These are phyloP conservation scores for Myotis planiceps DNA, from an alignment of 2,797 vertebrate species.

Conservation along the genomic window DNA sequence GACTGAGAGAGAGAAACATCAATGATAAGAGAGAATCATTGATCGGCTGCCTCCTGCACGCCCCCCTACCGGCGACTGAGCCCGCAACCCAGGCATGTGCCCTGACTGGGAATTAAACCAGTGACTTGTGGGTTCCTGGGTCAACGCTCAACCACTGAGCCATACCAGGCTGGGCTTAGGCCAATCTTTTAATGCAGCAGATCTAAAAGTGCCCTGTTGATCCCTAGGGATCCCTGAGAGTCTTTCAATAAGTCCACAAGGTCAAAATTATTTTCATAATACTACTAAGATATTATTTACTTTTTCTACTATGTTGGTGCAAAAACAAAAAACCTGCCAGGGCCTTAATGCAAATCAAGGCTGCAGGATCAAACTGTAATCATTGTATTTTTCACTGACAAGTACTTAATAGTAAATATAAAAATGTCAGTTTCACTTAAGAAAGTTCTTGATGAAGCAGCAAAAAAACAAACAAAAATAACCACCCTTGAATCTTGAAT, in stretches of 20 bases:
- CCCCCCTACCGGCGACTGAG: too few relatives aligned
- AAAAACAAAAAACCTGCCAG: neutral
- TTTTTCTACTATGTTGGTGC: neutral
- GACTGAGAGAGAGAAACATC: too few relatives aligned
- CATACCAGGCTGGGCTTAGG: neutral
- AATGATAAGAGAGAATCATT: too few relatives aligned
- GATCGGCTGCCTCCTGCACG: too few relatives aligned
- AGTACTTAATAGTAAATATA: neutral
- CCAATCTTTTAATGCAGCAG: neutral
- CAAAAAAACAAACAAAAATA: neutral
- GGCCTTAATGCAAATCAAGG: neutral
- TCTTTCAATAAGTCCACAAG: neutral
- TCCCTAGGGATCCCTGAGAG: neutral
- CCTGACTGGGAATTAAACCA: too few relatives aligned
- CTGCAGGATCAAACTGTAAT: neutral
- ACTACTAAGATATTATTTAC: neutral
- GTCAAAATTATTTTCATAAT: neutral
- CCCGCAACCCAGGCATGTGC: too few relatives aligned
- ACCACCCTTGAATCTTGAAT: neutral
- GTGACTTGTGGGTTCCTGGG: too few relatives aligned
- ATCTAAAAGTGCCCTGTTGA: neutral
- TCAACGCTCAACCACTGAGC: too few relatives aligned
- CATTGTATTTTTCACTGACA: neutral
- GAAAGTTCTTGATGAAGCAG: neutral
- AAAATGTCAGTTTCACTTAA: neutral